A percentile compares a stretch with the other conserved stretches of the same genome.
phyloP scores from a whole-genome alignment of 2,888 invertebrate genomes.

The Andrena flavipes region DNA sequence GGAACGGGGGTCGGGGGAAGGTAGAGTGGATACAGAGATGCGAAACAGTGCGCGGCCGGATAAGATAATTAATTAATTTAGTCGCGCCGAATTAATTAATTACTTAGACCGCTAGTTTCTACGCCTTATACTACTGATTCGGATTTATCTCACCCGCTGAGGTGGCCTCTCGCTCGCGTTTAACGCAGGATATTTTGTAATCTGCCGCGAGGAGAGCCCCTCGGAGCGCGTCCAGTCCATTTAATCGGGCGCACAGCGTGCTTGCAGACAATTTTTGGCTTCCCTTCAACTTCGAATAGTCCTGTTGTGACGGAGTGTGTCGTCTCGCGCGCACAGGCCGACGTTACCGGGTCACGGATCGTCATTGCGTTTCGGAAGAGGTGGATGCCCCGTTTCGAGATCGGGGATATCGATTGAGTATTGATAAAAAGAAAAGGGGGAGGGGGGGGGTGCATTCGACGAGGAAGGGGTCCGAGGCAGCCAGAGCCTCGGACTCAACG shows the following conservation, averaged over 20 bases:
- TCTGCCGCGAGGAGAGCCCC: conserved; percentile 76
- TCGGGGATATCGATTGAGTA: too few species aligned
- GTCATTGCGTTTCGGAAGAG: not conserved
- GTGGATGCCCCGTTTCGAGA: not conserved
- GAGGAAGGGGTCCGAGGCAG: not conserved
- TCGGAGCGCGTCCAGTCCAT: conserved; percentile 84
- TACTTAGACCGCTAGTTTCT: conserved; percentile 80
- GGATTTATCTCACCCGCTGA: conserved; percentile 83
- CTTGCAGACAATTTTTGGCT: conserved; percentile 79
- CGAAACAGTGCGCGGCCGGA: conserved; percentile 74
- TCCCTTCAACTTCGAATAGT: conserved; percentile 73
- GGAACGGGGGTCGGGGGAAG: not conserved
- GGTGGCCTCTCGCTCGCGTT: conserved; percentile 75
- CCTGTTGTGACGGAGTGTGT: conserved; percentile 48
- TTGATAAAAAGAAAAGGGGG: not conserved
- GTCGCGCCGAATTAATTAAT: conserved; percentile 72
- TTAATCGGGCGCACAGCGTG: conserved; percentile 76
- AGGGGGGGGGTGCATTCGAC: not conserved
- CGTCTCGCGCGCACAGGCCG: conserved; percentile 41
- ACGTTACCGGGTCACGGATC: conserved; percentile 4
- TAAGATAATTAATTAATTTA: conserved; percentile 65
- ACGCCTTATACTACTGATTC: conserved; percentile 81
- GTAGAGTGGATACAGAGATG: conserved; percentile 46
- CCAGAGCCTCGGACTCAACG: not conserved
- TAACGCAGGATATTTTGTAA: conserved; percentile 55